Evolutionary conservation across 2,113 vertebrate species (phyloP).

Genomic region (Cettia cetti): DNA sequence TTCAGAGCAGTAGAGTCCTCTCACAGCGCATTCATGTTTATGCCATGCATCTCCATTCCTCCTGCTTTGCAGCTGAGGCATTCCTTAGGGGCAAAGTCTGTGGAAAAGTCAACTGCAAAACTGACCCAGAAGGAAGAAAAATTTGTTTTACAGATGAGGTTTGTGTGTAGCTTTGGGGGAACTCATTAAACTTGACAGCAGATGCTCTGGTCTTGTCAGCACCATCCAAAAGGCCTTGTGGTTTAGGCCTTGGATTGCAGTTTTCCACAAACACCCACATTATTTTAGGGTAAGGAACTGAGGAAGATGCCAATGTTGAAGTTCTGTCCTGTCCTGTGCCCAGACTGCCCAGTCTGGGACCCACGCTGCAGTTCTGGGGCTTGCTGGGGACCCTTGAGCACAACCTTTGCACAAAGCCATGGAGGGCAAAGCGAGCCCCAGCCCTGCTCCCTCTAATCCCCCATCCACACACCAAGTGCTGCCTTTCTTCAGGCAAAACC

Average conservation of each 20-base stretch:
- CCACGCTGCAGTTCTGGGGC: background rate
- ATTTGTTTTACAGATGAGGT: slow-evolving; percentile 34
- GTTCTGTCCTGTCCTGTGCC: background rate
- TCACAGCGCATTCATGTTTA: background rate
- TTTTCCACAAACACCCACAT: slow-evolving; percentile 9
- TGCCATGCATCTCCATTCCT: background rate
- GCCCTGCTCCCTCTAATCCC: background rate
- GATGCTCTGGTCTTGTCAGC: slow-evolving; percentile 19
- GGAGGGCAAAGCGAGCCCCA: background rate
- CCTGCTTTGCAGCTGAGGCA: background rate
- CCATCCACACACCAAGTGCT: rapidly evolving
- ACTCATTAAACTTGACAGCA: background rate
- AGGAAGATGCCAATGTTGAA: background rate
- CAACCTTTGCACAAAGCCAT: background rate
- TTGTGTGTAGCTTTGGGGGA: slow-evolving; percentile 39
- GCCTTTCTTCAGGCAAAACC: background rate
- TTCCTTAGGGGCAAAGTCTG: background rate
- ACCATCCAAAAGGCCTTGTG: slow-evolving; percentile 4
- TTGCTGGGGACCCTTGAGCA: background rate
- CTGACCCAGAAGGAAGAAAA: slow-evolving; percentile 10
- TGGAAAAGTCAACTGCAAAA: background rate
- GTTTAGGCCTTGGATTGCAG: slow-evolving; percentile 28
- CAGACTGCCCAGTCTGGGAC: background rate
- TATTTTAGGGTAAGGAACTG: background rate
- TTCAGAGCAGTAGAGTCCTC: background rate